Evolutionary conservation across 2,888 invertebrate genomes (phyloP), one percentile per base, ranked within the genome.

Genomic region (Sipunculus nudus): DNA sequence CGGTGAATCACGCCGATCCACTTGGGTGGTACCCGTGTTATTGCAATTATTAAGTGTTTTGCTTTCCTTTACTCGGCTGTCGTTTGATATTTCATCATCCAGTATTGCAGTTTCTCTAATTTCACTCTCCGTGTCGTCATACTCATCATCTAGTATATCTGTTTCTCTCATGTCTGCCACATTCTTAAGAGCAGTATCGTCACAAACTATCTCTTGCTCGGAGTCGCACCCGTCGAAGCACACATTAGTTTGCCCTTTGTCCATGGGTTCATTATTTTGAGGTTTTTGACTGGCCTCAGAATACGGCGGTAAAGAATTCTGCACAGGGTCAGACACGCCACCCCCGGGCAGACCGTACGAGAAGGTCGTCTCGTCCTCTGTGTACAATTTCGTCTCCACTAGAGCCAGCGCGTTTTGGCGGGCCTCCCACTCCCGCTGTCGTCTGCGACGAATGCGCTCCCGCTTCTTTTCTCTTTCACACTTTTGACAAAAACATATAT

Each of bases 401-500:
- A n/a, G n/a, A n/a, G n/a, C n/a, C n/a, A n/a, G n/a, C n/a, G n/a
- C n/a, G n/a, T n/a, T n/a, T n/a, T n/a, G n/a, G n/a, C n/a, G n/a
- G n/a, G n/a, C n/a, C n/a, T n/a, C n/a, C n/a, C 41, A 4, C 23
- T 53, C 53, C n/a, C 61, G 40, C 21, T 52, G 26, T 6, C 48
- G 32, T 8, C 61, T 35, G 52, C 63, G 31, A 8, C 55, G 50
- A 19, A 64, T 32, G 28, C 70, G 28, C 35, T 69, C 66, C 29
- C 61, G 31, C 29, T 67, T 69, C 54, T 61, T 50, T 48, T 64
- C 52, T 16, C 70, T 55, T 48, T 70, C 66, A 47, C 70, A 70
- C 45, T 65, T 65, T 49, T 67, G 61, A 39, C 71, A 70, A 53
- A 72, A 74, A 54, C 65, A 66, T 19, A 71, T 59, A 41, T 72